These are phyloP conservation scores for Orthosia incerta DNA, from an alignment of 2,888 invertebrate genomes.

Conservation along the genomic window DNA sequence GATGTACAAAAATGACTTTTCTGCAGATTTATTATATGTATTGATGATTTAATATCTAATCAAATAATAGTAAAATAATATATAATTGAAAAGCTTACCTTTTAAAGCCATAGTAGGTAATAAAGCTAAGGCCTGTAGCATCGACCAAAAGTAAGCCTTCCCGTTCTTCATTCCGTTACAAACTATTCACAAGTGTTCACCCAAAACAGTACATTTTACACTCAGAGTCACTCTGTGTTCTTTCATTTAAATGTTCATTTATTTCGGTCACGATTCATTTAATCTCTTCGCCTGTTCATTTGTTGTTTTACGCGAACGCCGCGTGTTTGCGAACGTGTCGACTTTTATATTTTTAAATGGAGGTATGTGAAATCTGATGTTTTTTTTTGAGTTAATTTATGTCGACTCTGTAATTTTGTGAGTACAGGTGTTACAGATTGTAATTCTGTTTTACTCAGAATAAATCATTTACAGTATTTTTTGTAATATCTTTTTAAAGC, in stretches of 20 bases:
- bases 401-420: conserved; percentile 19
- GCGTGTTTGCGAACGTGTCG: conserved; percentile 38
- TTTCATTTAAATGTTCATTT: conserved; percentile 67
- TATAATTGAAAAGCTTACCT: conserved; percentile 74
- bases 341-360: conserved; percentile 44
- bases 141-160: conserved; percentile 84
- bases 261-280: conserved; percentile 66
- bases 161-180: conserved; percentile 85
- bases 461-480: neutral
- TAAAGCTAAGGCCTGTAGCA: conserved; percentile 86
- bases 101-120: conserved; percentile 87
- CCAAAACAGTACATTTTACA: conserved; percentile 80
- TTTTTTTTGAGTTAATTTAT: conserved; percentile 33
- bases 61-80: too few relatives aligned
- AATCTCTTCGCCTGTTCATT: conserved; percentile 45
- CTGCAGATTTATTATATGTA: too few relatives aligned
- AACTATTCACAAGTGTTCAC: conserved; percentile 74
- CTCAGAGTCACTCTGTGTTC: conserved; percentile 50
- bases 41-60: too few relatives aligned
- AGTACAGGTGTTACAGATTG: conserved; percentile 4
- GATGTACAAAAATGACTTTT: too few relatives aligned
- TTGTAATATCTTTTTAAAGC: neutral
- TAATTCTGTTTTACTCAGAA: conserved; percentile 3
- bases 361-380: conserved; percentile 16
- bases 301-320: conserved; percentile 21